Evolutionary conservation across 2,797 vertebrate genomes (phyloP).

Genomic region (Gallinago solitaria): DNA sequence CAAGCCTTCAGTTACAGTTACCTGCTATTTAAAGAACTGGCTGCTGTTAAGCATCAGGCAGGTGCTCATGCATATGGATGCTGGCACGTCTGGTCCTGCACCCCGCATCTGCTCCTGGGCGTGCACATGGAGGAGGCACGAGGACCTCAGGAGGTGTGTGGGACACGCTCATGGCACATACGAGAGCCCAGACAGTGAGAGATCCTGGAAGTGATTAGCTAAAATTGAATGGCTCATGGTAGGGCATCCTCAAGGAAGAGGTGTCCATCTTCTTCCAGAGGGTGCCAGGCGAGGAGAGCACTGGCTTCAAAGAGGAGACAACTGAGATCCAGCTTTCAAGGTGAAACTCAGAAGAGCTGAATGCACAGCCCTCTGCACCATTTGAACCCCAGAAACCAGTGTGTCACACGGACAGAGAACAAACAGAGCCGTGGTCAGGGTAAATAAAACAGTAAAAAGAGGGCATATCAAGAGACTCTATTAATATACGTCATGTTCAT

Average conservation of each 20-base stretch:
- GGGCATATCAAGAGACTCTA: not conserved
- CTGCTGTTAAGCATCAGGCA: not conserved
- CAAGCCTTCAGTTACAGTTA: not conserved
- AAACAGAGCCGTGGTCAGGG: not conserved
- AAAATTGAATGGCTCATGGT: not conserved
- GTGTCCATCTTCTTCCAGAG: not conserved
- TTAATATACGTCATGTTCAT: not conserved
- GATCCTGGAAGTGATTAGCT: not conserved
- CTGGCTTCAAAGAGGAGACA: not conserved
- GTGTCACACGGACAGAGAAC: not conserved
- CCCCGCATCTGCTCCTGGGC: not conserved
- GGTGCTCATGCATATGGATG: not conserved
- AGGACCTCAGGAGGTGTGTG: accelerated
- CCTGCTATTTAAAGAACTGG: not conserved
- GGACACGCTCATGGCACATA: not conserved
- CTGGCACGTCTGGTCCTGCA: not conserved
- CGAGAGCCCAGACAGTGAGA: accelerated
- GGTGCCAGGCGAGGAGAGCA: not conserved
- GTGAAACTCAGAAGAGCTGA: not conserved
- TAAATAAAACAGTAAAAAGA: not conserved
- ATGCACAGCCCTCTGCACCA: not conserved
- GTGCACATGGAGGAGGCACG: accelerated
- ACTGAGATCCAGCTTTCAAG: not conserved
- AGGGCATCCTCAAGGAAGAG: not conserved
- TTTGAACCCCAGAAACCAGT: not conserved